These are phyloP conservation scores for Ammospiza maritima DNA, from an alignment of 2,797 vertebrate species.

Conservation along the genomic window DNA sequence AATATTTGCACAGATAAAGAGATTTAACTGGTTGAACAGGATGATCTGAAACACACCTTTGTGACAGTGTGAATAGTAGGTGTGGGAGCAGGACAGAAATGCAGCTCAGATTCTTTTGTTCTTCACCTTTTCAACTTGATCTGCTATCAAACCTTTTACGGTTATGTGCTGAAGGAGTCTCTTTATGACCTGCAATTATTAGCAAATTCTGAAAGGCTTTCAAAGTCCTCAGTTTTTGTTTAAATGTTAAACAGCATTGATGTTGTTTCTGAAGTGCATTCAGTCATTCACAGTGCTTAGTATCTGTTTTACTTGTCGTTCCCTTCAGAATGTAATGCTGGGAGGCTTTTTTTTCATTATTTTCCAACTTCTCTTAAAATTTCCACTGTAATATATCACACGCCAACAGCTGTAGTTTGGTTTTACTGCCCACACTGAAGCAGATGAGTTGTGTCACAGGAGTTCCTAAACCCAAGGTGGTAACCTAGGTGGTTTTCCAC, in stretches of 20 bases:
- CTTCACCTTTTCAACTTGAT: background rate
- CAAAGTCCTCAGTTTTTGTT: background rate
- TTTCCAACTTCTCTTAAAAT: background rate
- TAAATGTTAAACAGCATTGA: background rate
- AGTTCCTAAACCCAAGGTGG: background rate
- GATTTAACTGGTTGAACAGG: conserved; percentile 10
- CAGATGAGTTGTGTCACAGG: background rate
- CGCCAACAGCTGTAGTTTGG: background rate
- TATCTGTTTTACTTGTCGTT: background rate
- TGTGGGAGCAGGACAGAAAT: background rate
- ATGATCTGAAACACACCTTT: background rate
- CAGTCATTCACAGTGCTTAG: background rate
- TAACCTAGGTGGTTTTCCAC: background rate
- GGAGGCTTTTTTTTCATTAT: background rate
- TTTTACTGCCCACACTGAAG: background rate
- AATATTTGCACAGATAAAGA: conserved; percentile 39
- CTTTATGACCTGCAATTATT: background rate
- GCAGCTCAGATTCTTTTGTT: background rate
- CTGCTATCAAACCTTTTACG: fast-evolving
- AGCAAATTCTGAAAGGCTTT: background rate
- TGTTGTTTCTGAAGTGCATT: background rate
- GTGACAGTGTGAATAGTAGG: background rate
- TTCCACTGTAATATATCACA: background rate
- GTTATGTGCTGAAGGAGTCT: background rate
- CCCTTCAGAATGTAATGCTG: background rate